Percentiles rank a stretch among this genome's conserved stretches.
Evolutionary conservation across 2,888 invertebrate species (phyloP).

Genomic region (Prosapia bicincta): DNA sequence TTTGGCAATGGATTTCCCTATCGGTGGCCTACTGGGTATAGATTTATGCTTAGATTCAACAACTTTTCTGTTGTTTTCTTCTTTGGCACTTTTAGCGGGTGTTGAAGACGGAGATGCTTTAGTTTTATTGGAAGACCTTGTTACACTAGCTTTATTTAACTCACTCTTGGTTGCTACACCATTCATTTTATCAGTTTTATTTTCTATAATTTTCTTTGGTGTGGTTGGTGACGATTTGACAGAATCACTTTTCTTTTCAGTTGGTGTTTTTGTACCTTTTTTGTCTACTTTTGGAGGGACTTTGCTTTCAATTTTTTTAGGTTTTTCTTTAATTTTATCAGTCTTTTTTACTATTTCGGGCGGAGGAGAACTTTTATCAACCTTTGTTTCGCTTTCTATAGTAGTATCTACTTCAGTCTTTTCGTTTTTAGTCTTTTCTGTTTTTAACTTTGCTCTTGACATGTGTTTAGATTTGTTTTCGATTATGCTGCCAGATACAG

Average conservation of each 20-base stretch:
- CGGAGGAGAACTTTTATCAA: constrained; percentile 43
- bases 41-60: constrained; percentile 69
- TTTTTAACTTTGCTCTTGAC: constrained; percentile 3
- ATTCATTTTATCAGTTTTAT: constrained; percentile 45
- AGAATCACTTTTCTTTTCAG: constrained; percentile 50
- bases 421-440: constrained; percentile 41
- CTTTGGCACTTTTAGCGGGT: constrained; percentile 85
- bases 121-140: constrained; percentile 40
- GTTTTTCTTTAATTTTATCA: constrained; percentile 28
- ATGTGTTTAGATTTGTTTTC: constrained; percentile 46
- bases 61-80: constrained; percentile 82
- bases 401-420: constrained; percentile 48
- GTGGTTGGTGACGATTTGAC: constrained; percentile 64
- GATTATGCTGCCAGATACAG: constrained; percentile 37
- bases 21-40: constrained; percentile 32
- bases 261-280: constrained; percentile 50
- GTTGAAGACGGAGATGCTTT: constrained; percentile 59
- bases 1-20: constrained; percentile 49
- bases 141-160: constrained; percentile 40
- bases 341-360: constrained; percentile 17
- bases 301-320: constrained; percentile 51
- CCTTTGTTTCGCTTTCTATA: constrained; percentile 45
- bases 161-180: constrained; percentile 47
- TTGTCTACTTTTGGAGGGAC: constrained; percentile 28
- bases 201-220: constrained; percentile 59